These are phyloP conservation scores for Stigmatopora argus DNA, from an alignment of 2,113 vertebrate species.

Conservation along the genomic window DNA sequence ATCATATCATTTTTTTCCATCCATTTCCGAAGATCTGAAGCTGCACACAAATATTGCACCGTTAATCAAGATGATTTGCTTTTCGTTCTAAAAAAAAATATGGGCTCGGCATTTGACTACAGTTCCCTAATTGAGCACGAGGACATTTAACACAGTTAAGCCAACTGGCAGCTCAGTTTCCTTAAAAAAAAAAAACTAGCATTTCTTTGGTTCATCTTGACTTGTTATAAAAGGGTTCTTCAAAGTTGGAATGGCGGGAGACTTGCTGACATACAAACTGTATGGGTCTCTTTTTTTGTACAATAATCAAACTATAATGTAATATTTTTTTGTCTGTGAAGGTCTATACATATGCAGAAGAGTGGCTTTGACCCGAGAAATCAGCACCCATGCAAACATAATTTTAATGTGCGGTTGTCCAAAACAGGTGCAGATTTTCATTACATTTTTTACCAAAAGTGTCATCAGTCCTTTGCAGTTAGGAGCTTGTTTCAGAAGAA, in stretches of 20 bases:
- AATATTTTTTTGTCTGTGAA: not conserved
- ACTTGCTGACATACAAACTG: conserved; percentile 33
- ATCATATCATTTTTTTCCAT: not conserved
- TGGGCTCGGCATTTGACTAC: not conserved
- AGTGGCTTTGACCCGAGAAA: conserved; percentile 4
- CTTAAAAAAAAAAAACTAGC: conserved; percentile 8
- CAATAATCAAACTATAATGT: not conserved
- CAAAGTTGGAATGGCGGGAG: conserved; percentile 29
- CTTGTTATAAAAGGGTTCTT: conserved; percentile 27
- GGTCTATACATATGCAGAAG: not conserved
- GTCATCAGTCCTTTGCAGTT: too few relatives aligned
- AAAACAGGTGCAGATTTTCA: too few relatives aligned
- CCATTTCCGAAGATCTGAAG: conserved; percentile 9
- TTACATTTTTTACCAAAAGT: too few relatives aligned
- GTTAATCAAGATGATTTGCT: not conserved
- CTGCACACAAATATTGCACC: not conserved
- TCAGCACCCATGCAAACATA: conserved; percentile 15
- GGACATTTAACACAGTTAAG: not conserved
- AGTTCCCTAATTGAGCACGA: not conserved
- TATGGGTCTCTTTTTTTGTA: conserved; percentile 10
- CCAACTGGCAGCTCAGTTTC: conserved; percentile 35
- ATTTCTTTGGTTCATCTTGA: conserved; percentile 24
- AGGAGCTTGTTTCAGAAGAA: too few relatives aligned
- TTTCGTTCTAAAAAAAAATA: not conserved
- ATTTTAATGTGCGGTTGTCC: conserved; percentile 20